phyloP scores from a whole-genome alignment of 2,797 vertebrate genomes.

The Atherinosoma microstoma region DNA sequence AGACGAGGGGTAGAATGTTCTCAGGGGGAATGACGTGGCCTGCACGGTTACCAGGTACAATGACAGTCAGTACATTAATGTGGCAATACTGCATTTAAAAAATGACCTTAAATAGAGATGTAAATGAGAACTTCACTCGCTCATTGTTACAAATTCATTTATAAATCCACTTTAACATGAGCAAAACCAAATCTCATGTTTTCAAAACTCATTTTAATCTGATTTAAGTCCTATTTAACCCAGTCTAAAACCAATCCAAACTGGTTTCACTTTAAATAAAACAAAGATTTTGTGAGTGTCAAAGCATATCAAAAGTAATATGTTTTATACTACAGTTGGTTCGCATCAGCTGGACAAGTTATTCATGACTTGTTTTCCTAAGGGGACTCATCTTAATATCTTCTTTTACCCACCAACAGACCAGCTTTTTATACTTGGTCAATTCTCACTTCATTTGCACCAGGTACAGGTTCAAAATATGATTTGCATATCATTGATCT shows the following conservation, averaged over 20 bases:
- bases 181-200: neutral
- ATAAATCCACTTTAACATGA: neutral
- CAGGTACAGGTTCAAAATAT: neutral
- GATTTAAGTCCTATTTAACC: neutral
- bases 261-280: neutral
- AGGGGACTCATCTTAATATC: neutral
- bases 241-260: neutral
- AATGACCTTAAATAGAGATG: neutral
- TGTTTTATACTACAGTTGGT: neutral
- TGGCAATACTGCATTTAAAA: neutral
- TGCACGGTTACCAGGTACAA: conserved; percentile 50
- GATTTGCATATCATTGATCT: neutral
- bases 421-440: neutral
- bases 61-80: neutral
- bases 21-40: conserved; percentile 95
- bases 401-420: neutral
- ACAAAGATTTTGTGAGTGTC: neutral
- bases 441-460: neutral
- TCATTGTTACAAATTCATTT: neutral
- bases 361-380: neutral
- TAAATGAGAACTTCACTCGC: neutral
- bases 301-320: accelerated
- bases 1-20: conserved; percentile 92
- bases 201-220: neutral
- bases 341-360: neutral